These are phyloP conservation scores for Nomada hirtipes DNA, from an alignment of 2,888 invertebrate genomes.

Conservation along the genomic window DNA sequence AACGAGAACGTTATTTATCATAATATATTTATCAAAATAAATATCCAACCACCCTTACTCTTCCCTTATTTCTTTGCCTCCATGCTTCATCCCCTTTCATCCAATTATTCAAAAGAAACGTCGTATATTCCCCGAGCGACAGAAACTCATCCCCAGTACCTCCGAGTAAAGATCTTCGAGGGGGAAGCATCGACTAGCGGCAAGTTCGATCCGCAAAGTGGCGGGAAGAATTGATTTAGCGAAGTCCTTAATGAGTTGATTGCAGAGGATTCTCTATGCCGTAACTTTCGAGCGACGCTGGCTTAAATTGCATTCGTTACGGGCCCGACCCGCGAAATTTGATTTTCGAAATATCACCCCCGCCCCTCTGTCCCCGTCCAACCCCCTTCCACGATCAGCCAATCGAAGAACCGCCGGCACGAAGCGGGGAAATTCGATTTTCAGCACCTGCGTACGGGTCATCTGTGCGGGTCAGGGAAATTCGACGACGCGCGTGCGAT, in stretches of 20 bases:
- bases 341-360: slow-evolving; percentile 67
- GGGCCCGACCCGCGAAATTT: slow-evolving; percentile 61
- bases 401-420: slow-evolving; percentile 42
- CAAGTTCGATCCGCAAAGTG: slow-evolving; percentile 49
- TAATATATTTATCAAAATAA: too few relatives aligned
- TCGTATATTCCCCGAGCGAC: neutral
- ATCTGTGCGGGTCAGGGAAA: slow-evolving; percentile 44
- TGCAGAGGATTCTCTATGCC: slow-evolving; percentile 62
- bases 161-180: too few relatives aligned
- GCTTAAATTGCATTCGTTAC: slow-evolving; percentile 69
- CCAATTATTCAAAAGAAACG: too few relatives aligned
- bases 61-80: too few relatives aligned
- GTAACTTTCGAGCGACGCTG: slow-evolving; percentile 60
- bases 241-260: slow-evolving; percentile 69
- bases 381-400: neutral
- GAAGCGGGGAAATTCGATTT: slow-evolving; percentile 65
- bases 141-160: neutral
- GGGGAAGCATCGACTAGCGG: neutral
- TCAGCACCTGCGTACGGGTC: slow-evolving; percentile 60
- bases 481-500: slow-evolving; percentile 43
- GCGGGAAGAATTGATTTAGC: slow-evolving; percentile 64
- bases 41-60: too few relatives aligned
- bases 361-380: neutral
- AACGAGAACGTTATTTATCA: too few relatives aligned
- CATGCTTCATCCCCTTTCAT: too few relatives aligned